Base-by-base conservation (phyloP, 2,113 vertebrate species). In the Cacatua alba region DNA sequence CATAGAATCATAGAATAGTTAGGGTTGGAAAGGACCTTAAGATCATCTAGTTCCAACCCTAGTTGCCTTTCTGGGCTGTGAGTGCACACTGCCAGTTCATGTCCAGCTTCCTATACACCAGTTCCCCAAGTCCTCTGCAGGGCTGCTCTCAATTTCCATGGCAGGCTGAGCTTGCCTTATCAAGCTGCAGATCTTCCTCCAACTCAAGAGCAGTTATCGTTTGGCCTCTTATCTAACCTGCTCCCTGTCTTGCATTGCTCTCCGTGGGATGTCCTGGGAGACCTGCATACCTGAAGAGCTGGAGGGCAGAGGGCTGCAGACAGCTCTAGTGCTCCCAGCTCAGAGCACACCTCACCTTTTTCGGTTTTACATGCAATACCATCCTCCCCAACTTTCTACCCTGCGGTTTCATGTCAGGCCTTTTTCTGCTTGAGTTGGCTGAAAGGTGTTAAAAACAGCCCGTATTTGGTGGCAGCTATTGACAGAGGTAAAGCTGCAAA, bases 371-470 rank as follows among this genome's bases (percentile, higher is more conserved):
- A 0, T 74, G 70, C 3, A 1, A 15, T 51, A 43, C 49, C 28
- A 17, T 65, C 63, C n/a, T 77, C 88, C 49, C 41, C 6, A 13
- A 51, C 53, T 95, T 95, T 93, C 92, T 92, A 86, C 82, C 26
- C 64, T 55, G 51, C 5, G 51, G 95, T 96, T 96, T 96, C 95
- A 84, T 0, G 2, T 96, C 85, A 71, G 88, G 51, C 33, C 49
- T 91, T 95, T 86, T 95, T 89, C 64, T 92, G 69, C 82, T 81
- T 1, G 4, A 81, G 85, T 41, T 94, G 60, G 12, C 89, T 89
- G 91, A 89, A 94, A 91, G 86, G 19, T 52, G 60, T 39, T 94
- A 86, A 93, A 96, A 96, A 95, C 88, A 97, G 83, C 51, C 91
- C 8, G 0, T 60, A 18, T 59, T 41, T 78, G 55, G 60, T 55